A percentile compares a stretch with the other conserved stretches of the same genome.
Conservation (phyloP, 1,140 invertebrate genomes). For the Brachystomella parvula region DNA sequence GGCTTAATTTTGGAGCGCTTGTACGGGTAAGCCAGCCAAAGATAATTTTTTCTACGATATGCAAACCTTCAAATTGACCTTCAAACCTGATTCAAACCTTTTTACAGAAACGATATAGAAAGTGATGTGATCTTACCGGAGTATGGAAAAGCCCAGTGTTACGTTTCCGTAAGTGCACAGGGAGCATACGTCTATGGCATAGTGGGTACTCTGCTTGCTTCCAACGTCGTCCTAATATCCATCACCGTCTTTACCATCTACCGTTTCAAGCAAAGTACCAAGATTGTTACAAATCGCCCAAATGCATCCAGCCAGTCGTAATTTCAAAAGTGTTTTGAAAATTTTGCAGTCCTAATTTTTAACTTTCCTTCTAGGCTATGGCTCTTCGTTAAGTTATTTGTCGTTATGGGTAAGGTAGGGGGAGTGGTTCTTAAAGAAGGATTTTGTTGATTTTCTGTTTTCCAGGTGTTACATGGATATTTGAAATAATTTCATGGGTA, state of each 20-base stretch:
- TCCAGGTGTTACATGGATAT: slow-evolving; percentile 11
- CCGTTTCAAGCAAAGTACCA: slow-evolving; percentile 13
- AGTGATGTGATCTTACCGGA: slow-evolving; percentile 18
- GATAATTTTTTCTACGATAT: neutral
- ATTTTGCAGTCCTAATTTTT: neutral
- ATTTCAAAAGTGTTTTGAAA: neutral
- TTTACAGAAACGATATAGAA: slow-evolving; percentile 12
- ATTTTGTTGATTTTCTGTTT: neutral
- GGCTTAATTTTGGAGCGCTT: slow-evolving; percentile 19
- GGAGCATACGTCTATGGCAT: slow-evolving; percentile 22
- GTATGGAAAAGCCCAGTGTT: slow-evolving; percentile 18
- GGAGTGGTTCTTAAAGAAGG: neutral
- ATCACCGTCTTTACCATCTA: slow-evolving; percentile 16
- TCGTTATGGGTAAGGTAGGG: slow-evolving; percentile 16
- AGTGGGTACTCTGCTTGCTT: slow-evolving; percentile 5
- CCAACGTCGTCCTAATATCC: slow-evolving; percentile 2
- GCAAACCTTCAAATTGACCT: slow-evolving; percentile 21
- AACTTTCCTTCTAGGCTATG: slow-evolving; percentile 12
- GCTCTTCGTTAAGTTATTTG: slow-evolving; percentile 20
- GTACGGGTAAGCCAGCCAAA: slow-evolving; percentile 25
- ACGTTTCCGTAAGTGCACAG: neutral
- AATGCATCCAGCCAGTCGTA: neutral
- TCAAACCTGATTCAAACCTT: slow-evolving; percentile 5
- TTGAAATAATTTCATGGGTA: slow-evolving; percentile 17
- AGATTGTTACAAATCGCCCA: neutral